Base-by-base conservation (phyloP, 2,797 vertebrate species). In the Taenioides sp. region DNA sequence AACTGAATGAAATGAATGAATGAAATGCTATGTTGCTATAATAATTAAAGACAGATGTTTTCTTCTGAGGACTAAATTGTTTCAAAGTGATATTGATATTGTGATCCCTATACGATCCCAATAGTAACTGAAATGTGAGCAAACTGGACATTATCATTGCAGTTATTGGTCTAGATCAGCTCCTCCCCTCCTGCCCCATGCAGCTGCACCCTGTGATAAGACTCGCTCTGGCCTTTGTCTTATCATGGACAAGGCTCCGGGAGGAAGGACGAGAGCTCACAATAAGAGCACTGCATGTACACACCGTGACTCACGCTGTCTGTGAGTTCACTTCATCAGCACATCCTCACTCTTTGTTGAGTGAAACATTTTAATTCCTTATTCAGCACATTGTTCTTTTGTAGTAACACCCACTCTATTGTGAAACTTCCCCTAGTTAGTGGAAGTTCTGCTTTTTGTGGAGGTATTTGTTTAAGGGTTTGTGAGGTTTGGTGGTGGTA, bases 121-220 rank as follows among this genome's bases (percentile, higher is more conserved):
- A 7, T 23, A 37, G 34, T 7, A 0, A 7, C 31, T 34, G 7
- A 37, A 37, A 37, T 55, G 10, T 22, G 22, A 23, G 52, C 22
- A 55, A 55, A 23, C 17, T 4, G 75, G 69, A 81, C 64, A 23
- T 76, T 84, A 66, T 86, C 75, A 47, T 17, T 47, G 28, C 27
- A 18, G 74, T 66, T 20, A 18, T 80, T 20, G 76, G 71, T 73
- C 63, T 14, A 14, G 43, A 65, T 83, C 76, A 71, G 77, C 78
- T 76, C 69, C 74, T 79, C 68, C 82, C 50, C 65, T n/a, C 79
- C 75, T 75, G 6, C 11, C 20, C 65, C 65, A 16, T 16, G 14
- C 89, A 86, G 87, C 89, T 91, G 91, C 27, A 58, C 18, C 73
- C 43, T 59, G 61, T 59, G 89, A 92, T 91, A 92, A 90, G 84